Evolutionary conservation across 1,140 invertebrate species (phyloP).

Genomic region (Pogonognathellus flavescens): DNA sequence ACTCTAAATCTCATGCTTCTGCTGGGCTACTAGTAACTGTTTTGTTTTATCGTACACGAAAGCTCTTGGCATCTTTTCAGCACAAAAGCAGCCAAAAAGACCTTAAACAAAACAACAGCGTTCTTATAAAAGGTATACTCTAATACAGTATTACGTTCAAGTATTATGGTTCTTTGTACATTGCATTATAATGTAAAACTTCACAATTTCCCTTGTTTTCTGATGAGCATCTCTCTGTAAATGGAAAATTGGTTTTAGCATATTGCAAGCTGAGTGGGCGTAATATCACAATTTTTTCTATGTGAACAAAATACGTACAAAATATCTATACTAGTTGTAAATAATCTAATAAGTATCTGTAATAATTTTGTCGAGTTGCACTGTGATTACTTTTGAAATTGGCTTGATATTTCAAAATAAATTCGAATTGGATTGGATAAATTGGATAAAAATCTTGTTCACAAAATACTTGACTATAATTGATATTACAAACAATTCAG

Average conservation of each 20-base stretch:
- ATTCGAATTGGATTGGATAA: too few species aligned
- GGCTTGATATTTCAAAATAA: too few species aligned
- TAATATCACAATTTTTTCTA: too few species aligned
- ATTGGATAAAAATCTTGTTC: too few species aligned
- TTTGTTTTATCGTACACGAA: slow-evolving; percentile 37
- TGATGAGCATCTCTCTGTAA: slow-evolving; percentile 44
- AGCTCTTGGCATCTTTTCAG: slow-evolving; percentile 9
- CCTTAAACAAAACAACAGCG: background rate
- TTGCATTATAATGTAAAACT: background rate
- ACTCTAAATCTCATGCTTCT: background rate
- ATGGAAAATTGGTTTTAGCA: slow-evolving; percentile 39
- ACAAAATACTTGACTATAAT: too few species aligned
- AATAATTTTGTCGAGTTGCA: too few species aligned
- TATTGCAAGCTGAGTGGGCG: background rate
- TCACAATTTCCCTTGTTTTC: slow-evolving; percentile 14
- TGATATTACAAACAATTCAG: too few species aligned
- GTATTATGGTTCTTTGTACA: background rate
- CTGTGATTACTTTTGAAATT: too few species aligned
- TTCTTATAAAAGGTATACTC: background rate
- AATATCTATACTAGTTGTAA: too few species aligned
- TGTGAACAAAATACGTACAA: too few species aligned
- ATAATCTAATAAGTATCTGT: too few species aligned
- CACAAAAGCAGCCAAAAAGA: background rate
- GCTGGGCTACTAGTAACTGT: slow-evolving; percentile 26
- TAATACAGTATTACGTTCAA: background rate